These are phyloP conservation scores for Muscicapa striata DNA, from an alignment of 2,797 vertebrate species.

Conservation along the genomic window DNA sequence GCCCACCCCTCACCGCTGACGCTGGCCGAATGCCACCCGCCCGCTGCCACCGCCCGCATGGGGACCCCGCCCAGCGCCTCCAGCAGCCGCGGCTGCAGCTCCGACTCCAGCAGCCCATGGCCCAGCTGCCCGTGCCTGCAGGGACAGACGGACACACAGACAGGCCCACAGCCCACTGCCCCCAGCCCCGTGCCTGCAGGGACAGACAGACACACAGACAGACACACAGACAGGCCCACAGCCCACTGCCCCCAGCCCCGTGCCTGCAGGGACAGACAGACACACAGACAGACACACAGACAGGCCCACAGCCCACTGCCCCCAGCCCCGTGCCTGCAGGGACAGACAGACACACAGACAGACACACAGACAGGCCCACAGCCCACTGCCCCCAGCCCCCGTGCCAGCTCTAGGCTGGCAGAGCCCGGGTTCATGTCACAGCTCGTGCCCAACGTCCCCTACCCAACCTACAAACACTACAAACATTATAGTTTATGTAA, in stretches of 20 bases:
- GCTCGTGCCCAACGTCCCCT: too few relatives aligned
- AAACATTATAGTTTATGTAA: too few relatives aligned
- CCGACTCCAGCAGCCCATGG: conserved; percentile 82
- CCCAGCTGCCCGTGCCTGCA: conserved; percentile 93
- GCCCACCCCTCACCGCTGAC: conserved; percentile 80
- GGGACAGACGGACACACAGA: background rate
- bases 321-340: background rate
- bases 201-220: too few relatives aligned
- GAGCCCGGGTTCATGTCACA: background rate
- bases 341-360: too few relatives aligned
- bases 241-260: background rate
- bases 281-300: background rate
- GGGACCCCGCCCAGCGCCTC: conserved; percentile 88
- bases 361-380: background rate
- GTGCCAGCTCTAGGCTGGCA: background rate
- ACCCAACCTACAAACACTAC: too few relatives aligned
- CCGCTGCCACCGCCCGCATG: conserved; percentile 81
- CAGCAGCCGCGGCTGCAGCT: conserved; percentile 81
- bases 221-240: rapidly evolving
- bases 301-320: too few relatives aligned
- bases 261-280: background rate
- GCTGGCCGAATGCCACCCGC: conserved; percentile 90
- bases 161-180: background rate
- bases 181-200: background rate
- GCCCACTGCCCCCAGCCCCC: rapidly evolving